phyloP scores from a whole-genome alignment of 2,113 vertebrate genomes.

The Herpetotheres cachinnans region DNA sequence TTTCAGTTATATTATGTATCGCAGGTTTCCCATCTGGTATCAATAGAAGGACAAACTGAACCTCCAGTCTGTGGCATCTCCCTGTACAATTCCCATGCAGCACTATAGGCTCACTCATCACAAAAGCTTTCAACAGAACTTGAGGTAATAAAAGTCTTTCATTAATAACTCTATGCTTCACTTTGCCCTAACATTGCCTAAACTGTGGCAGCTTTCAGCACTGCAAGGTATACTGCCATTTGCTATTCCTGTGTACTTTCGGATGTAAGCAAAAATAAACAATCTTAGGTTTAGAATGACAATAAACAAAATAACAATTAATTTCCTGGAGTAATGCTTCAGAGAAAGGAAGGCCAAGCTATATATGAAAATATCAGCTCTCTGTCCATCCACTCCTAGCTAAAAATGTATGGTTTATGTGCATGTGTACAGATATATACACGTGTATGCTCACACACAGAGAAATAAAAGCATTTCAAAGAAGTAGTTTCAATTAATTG shows the following conservation, averaged over 20 bases:
- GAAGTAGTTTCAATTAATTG: not conserved
- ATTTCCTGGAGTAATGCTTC: not conserved
- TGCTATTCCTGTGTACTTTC: not conserved
- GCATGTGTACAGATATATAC: not conserved
- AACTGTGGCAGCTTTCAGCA: not conserved
- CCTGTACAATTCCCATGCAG: not conserved
- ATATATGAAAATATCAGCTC: rapidly evolving
- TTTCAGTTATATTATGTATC: not conserved
- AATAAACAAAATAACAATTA: not conserved
- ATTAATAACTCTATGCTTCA: not conserved
- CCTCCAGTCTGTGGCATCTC: not conserved
- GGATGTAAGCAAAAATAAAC: not conserved
- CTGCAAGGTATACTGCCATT: not conserved
- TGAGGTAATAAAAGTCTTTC: not conserved
- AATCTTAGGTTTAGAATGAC: not conserved
- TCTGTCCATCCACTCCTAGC: not conserved
- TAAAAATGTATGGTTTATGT: not conserved
- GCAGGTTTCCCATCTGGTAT: not conserved
- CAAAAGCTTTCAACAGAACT: not conserved
- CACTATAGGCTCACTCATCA: not conserved
- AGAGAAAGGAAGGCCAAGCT: not conserved
- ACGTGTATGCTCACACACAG: not conserved
- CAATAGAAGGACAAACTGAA: not conserved
- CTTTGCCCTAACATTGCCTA: not conserved
- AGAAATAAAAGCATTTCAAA: not conserved